Percentiles rank a stretch among this genome's conserved stretches.
Conservation (phyloP, 2,113 vertebrate genomes). For the Grantiella picta region DNA sequence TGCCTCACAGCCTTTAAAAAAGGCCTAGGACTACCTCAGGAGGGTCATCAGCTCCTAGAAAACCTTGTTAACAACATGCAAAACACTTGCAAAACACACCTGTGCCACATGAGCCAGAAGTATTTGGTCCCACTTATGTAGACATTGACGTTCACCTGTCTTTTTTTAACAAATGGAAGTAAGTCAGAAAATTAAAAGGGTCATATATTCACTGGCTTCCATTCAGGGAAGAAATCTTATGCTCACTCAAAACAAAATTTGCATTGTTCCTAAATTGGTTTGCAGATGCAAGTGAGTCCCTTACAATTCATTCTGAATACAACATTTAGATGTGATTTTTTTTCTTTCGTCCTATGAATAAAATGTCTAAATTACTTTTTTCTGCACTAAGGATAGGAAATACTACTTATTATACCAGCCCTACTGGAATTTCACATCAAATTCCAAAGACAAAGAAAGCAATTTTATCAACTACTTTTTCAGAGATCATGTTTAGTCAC, state of each 20-base stretch:
- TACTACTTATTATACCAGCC: neutral
- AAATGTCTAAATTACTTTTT: neutral
- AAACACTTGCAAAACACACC: neutral
- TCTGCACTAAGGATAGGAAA: neutral
- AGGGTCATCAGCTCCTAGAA: neutral
- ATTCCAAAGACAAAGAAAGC: slow-evolving; percentile 32
- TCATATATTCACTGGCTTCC: neutral
- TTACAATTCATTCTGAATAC: neutral
- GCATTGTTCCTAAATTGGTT: neutral
- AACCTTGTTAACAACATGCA: neutral
- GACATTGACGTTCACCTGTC: neutral
- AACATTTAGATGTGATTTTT: neutral
- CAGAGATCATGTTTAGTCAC: neutral
- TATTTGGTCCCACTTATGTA: neutral
- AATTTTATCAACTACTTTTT: slow-evolving; percentile 34
- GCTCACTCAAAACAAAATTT: neutral
- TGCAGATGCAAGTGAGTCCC: neutral
- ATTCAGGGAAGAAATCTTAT: neutral
- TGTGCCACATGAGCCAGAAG: neutral
- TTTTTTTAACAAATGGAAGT: neutral
- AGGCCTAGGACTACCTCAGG: neutral
- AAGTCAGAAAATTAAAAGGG: neutral
- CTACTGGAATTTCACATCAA: slow-evolving; percentile 28
- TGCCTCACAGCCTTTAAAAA: neutral
- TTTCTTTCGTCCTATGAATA: neutral